These are phyloP conservation scores for Phaethornis superciliosus DNA, from an alignment of 2,113 vertebrate species.

Conservation along the genomic window DNA sequence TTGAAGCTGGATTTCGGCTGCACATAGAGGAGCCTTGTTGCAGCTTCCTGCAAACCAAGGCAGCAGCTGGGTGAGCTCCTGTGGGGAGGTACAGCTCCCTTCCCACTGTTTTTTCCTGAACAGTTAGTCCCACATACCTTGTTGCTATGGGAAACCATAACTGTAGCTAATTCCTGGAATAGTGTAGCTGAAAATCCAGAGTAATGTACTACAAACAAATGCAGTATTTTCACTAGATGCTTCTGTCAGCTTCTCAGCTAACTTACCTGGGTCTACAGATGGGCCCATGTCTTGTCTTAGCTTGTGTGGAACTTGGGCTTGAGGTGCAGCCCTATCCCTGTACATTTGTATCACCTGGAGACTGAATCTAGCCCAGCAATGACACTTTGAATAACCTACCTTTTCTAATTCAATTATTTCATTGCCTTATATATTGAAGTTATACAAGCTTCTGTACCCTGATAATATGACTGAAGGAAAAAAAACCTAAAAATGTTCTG, in stretches of 20 bases:
- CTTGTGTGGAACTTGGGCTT: not conserved
- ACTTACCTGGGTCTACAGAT: not conserved
- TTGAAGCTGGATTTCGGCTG: constrained; percentile 74
- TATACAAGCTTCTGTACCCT: not conserved
- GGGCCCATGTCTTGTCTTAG: not conserved
- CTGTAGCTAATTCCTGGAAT: not conserved
- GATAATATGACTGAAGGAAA: not conserved
- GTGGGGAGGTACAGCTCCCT: not conserved
- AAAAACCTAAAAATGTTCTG: not conserved
- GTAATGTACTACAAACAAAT: not conserved
- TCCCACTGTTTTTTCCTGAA: not conserved
- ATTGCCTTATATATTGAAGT: not conserved
- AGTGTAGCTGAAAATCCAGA: not conserved
- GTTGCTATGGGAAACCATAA: not conserved
- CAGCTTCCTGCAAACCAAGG: constrained; percentile 84
- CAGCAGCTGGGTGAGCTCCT: constrained; percentile 79
- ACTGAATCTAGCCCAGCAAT: not conserved
- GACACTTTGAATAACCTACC: not conserved
- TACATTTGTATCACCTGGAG: not conserved
- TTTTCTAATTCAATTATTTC: not conserved
- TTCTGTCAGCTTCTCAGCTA: not conserved
- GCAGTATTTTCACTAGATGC: not conserved
- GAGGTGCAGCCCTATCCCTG: not conserved
- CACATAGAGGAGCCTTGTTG: constrained; percentile 87
- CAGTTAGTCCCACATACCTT: not conserved